Evolutionary conservation across 2,888 invertebrate species (phyloP).

Genomic region (Caenorhabditis sp.): DNA sequence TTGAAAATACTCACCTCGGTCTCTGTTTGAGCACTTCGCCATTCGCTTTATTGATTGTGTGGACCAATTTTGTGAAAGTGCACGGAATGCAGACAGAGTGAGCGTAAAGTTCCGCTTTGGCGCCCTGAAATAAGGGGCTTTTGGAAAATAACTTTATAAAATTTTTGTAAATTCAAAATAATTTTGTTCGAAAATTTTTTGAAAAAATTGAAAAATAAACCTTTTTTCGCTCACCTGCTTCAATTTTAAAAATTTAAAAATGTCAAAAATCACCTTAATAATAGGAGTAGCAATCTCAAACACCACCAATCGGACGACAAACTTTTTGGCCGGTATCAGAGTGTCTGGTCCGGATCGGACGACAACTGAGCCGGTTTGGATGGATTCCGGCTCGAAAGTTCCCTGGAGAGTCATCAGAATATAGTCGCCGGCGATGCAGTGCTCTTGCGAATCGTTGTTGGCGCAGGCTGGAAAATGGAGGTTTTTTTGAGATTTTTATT

Average conservation of each 20-base stretch:
- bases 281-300: conserved; percentile 89
- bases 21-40: conserved; percentile 94
- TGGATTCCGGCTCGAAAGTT: conserved; percentile 85
- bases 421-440: conserved; percentile 88
- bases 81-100: conserved; percentile 95
- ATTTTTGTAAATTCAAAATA: not conserved
- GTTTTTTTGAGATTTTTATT: not conserved
- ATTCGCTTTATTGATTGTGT: conserved; percentile 92
- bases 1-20: conserved; percentile 87
- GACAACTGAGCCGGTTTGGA: conserved; percentile 91
- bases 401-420: conserved; percentile 89
- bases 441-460: conserved; percentile 54
- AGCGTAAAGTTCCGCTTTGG: conserved; percentile 90
- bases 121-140: no score
- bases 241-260: conserved; percentile 1
- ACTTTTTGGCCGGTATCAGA: conserved; percentile 85
- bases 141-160: not conserved
- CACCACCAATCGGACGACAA: conserved; percentile 94
- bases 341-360: conserved; percentile 86
- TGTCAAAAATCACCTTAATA: conserved; percentile 83
- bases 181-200: not conserved
- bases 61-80: conserved; percentile 90
- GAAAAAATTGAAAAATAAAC: not conserved
- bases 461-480: conserved; percentile 53
- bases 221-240: no score